phyloP scores from a whole-genome alignment of 92 coral and sea anemone genomes.

The Scolanthus callimorphus region DNA sequence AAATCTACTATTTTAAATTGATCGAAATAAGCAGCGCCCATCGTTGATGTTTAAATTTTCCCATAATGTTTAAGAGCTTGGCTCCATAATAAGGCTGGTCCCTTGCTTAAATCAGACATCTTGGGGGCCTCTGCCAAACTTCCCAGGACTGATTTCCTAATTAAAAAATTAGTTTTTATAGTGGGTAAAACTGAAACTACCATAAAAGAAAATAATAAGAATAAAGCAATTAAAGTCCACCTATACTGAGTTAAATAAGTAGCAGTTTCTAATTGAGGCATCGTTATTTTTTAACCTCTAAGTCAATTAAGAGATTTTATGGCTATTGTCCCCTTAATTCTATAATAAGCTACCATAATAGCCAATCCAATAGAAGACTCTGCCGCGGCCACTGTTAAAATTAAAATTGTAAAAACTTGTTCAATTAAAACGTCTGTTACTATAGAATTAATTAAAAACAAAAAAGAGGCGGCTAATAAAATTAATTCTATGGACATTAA shows the following conservation, averaged over 20 bases:
- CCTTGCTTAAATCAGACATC: conserved; percentile 22
- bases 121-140: conserved; percentile 38
- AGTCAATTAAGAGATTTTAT: conserved; percentile 73
- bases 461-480: conserved; percentile 76
- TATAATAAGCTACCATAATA: conserved; percentile 75
- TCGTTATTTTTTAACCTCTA: conserved; percentile 63
- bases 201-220: no score
- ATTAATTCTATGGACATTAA: conserved; percentile 74
- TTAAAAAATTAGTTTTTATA: conserved; percentile 52
- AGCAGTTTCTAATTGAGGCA: conserved; percentile 80
- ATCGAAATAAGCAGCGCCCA: conserved; percentile 73
- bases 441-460: conserved; percentile 73
- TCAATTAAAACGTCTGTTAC: conserved; percentile 71
- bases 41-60: conserved; percentile 13
- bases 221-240: conserved; percentile 69
- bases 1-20: conserved; percentile 72
- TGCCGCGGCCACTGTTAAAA: conserved; percentile 81
- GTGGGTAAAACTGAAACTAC: conserved; percentile 58
- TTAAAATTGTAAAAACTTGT: conserved; percentile 74
- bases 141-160: conserved; percentile 49
- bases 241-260: conserved; percentile 81
- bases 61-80: conserved; percentile 2
- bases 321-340: conserved; percentile 77
- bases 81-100: conserved; percentile 30
- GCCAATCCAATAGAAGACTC: conserved; percentile 84